Conservation (phyloP, 2,113 vertebrate genomes). For the Galbula dea region DNA sequence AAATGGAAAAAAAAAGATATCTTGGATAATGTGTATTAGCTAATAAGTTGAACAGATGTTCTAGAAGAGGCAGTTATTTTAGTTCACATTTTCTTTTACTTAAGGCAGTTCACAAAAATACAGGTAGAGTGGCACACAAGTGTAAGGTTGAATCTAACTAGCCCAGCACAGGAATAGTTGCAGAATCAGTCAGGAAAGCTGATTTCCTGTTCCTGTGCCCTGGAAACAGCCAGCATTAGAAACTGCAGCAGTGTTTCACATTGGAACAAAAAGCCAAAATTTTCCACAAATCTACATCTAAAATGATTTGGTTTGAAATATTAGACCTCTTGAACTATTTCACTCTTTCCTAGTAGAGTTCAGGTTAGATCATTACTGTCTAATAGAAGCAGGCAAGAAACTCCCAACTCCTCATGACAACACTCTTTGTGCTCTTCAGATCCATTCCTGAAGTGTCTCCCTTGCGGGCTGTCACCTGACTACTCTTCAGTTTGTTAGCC, state of each 20-base stretch:
- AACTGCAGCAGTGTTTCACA: neutral
- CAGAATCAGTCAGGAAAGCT: neutral
- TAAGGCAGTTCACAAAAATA: neutral
- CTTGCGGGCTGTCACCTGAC: neutral
- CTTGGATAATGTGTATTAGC: constrained; percentile 1
- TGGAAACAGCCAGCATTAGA: neutral
- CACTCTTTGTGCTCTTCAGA: neutral
- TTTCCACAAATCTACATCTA: neutral
- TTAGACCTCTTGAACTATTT: neutral
- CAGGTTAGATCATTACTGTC: neutral
- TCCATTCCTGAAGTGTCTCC: neutral
- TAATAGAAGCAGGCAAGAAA: neutral
- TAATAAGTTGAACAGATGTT: constrained; percentile 19
- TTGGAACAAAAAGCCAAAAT: neutral
- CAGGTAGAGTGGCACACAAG: neutral
- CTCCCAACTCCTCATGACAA: neutral
- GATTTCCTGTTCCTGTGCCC: neutral
- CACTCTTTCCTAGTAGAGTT: neutral
- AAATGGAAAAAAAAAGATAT: neutral
- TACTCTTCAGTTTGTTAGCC: neutral
- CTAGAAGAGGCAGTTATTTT: neutral
- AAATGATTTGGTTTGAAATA: neutral
- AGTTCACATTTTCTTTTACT: neutral
- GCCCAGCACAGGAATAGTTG: neutral
- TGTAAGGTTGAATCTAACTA: neutral